Evolutionary conservation across 2,113 vertebrate species (phyloP).

Genomic region (Platanista minor): DNA sequence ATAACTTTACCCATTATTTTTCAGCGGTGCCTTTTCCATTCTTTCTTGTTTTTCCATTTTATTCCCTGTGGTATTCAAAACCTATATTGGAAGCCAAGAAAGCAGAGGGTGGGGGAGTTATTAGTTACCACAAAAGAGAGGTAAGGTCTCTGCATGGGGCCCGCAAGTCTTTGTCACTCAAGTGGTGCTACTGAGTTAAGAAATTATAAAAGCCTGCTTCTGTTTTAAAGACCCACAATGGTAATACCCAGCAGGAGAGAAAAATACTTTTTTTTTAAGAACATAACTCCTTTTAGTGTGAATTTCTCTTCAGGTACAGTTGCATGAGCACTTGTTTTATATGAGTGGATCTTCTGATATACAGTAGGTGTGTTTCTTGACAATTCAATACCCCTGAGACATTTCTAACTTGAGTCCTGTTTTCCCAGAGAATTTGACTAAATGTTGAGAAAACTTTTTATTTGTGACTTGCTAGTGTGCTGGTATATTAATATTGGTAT

Average conservation of each 20-base stretch:
- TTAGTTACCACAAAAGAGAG: constrained; percentile 26
- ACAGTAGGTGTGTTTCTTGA: constrained; percentile 8
- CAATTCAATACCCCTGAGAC: neutral
- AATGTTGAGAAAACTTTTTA: constrained; percentile 19
- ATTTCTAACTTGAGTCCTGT: neutral
- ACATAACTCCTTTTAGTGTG: constrained; percentile 12
- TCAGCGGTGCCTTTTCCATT: neutral
- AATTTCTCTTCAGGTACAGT: neutral
- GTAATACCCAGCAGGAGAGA: constrained; percentile 40
- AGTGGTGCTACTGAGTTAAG: neutral
- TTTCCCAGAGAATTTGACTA: neutral
- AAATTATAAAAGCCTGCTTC: constrained; percentile 30
- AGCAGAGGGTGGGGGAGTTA: neutral
- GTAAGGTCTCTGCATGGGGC: constrained; percentile 16
- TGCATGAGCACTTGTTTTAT: constrained; percentile 32
- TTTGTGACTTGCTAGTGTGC: neutral
- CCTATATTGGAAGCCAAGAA: constrained; percentile 4
- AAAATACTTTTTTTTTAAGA: neutral
- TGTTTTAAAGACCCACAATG: neutral
- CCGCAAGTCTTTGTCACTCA: neutral
- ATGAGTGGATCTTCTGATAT: constrained; percentile 1
- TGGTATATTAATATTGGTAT: neutral
- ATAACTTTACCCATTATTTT: constrained; percentile 46
- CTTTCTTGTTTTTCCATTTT: neutral
- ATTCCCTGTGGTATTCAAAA: constrained; percentile 29